Evolutionary conservation across 1,140 invertebrate genomes (phyloP).

Genomic region (Drosophila sp.): DNA sequence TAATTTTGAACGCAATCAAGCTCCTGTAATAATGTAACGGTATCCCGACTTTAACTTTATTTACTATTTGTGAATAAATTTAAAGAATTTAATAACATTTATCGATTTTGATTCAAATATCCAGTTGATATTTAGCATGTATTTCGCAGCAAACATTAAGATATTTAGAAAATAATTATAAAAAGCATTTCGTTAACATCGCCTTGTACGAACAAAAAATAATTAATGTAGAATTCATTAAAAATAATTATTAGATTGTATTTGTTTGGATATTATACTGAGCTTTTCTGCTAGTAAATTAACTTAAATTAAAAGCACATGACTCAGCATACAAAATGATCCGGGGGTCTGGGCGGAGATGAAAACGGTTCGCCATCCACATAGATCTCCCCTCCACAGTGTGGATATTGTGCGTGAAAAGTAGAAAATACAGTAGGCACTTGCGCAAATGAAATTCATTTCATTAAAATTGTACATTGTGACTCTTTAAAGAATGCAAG

Average conservation of each 20-base stretch:
- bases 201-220: constrained; percentile 4
- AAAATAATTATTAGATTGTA: constrained; percentile 52
- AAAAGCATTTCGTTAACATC: not conserved
- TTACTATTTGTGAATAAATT: too few relatives aligned
- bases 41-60: too few relatives aligned
- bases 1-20: too few relatives aligned
- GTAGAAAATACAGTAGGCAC: constrained; percentile 43
- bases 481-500: constrained; percentile 37
- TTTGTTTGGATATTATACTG: constrained; percentile 45
- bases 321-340: constrained; percentile 69
- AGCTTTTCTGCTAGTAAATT: constrained; percentile 62
- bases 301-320: constrained; percentile 79
- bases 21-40: too few relatives aligned
- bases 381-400: constrained; percentile 31
- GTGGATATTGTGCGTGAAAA: constrained; percentile 59
- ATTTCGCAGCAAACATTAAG: too few relatives aligned
- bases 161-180: too few relatives aligned
- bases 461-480: not conserved
- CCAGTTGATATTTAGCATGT: too few relatives aligned
- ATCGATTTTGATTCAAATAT: not conserved
- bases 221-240: constrained; percentile 8
- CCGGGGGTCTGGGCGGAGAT: not conserved
- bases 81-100: not conserved
- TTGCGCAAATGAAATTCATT: not conserved
- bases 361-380: constrained; percentile 4